Conservation (phyloP, 2,797 vertebrate genomes). For the Paratrypauchen microcephalus region DNA sequence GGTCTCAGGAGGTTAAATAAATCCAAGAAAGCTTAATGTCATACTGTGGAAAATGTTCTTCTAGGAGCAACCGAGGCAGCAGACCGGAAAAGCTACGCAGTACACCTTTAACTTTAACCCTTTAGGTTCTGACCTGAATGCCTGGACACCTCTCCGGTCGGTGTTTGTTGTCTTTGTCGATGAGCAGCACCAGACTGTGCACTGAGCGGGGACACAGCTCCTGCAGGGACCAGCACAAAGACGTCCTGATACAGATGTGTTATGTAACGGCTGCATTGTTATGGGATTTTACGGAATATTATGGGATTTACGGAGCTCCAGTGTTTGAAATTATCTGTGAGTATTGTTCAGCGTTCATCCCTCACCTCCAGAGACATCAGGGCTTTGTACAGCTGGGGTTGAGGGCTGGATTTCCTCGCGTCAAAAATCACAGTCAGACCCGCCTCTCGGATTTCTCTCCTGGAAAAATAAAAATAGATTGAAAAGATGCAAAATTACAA, state of each 20-base stretch:
- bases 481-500: too few species aligned
- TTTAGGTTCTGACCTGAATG: conserved; percentile 75
- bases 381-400: conserved; percentile 77
- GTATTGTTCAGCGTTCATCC: conserved; percentile 6
- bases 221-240: conserved; percentile 45
- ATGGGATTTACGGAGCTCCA: neutral
- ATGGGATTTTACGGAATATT: conserved; percentile 30
- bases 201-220: conserved; percentile 70
- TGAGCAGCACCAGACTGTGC: conserved; percentile 78
- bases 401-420: conserved; percentile 77
- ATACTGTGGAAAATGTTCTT: too few species aligned
- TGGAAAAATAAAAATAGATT: conserved; percentile 44
- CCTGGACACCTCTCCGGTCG: conserved; percentile 76
- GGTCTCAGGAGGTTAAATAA: too few species aligned
- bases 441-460: conserved; percentile 77
- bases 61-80: too few species aligned
- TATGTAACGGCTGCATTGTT: conserved; percentile 13
- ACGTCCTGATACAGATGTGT: conserved; percentile 13
- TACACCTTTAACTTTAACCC: too few species aligned
- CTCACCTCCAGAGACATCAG: conserved; percentile 83
- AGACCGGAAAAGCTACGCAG: too few species aligned
- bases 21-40: too few species aligned
- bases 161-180: conserved; percentile 77
- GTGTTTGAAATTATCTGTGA: conserved; percentile 7
- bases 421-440: conserved; percentile 85